phyloP scores from a whole-genome alignment of 2,113 vertebrate species.

The Pantherophis guttatus region DNA sequence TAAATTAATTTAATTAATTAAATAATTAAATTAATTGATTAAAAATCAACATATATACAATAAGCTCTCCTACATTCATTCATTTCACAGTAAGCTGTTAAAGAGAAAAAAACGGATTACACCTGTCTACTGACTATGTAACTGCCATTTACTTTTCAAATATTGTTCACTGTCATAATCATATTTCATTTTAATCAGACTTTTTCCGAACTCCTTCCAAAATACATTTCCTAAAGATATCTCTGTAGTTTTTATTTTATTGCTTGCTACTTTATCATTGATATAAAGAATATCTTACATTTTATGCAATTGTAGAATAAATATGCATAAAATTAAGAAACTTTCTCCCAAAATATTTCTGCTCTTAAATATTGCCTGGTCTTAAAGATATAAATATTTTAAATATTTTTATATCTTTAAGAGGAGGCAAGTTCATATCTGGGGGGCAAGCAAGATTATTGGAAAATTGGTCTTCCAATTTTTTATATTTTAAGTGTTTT shows the following conservation, averaged over 20 bases:
- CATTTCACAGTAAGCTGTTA: not conserved
- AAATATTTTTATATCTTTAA: not conserved
- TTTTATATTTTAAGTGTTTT: not conserved
- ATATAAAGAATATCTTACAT: not conserved
- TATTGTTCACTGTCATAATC: not conserved
- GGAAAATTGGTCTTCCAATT: not conserved
- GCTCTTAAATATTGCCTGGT: no score
- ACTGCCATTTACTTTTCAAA: not conserved
- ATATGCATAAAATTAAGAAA: not conserved
- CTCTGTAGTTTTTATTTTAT: not conserved
- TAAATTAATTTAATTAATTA: no score
- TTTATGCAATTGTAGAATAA: not conserved
- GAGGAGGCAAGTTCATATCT: not conserved
- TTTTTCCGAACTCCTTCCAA: not conserved
- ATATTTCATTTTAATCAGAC: not conserved
- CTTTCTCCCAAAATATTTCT: not conserved
- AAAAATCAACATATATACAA: not conserved
- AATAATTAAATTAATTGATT: no score
- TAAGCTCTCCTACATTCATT: not conserved
- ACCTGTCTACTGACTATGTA: not conserved
- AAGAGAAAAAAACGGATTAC: not conserved
- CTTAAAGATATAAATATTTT: not conserved
- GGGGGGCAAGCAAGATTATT: not conserved
- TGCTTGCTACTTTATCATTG: not conserved
- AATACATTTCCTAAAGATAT: not conserved